Evolutionary conservation across 2,888 invertebrate genomes (phyloP), one percentile per base, ranked within the genome.

Genomic region (Onthophagus sagittarius): DNA sequence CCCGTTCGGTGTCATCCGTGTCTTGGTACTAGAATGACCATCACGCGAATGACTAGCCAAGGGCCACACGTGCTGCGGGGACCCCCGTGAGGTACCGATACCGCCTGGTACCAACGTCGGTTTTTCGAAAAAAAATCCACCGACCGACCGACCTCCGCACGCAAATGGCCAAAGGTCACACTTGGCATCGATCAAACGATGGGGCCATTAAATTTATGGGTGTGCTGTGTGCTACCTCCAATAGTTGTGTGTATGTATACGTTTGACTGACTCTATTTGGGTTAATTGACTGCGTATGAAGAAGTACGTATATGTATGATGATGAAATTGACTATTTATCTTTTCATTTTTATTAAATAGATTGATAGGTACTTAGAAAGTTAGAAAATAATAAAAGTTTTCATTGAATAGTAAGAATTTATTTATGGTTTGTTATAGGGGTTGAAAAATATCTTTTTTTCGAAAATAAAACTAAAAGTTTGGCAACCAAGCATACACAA

Each of bases 141-240:
- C 39, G 39, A 53, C 39, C 39, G 39, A 53, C 39, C 7, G 39
- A 53, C 39, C 39, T 53, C 39, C 39, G 82, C 84, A 85, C 85
- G 84, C 83, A 80, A 83, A 82, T 85, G 81, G 84, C 84, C 85
- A 85, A 81, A 83, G 85, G 85, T 85, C 85, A 85, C 84, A 82
- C 79, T 80, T 77, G 39, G 71, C 81, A 85, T 85, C 82, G 85
- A 85, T 80, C 84, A 84, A 84, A 84, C 84, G 39, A 53, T 53
- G 39, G 39, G 39, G 5, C 39, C 39, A 53, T 53, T 53, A 53
- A 53, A 11, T 53, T 53, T 53, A 53, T 53, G 39, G 39, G 39
- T 53, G 39, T 53, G 39, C 39, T 53, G 39, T 23, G 23, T 53
- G 39, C 39, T 53, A 53, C 39, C 39, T 53, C 39, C 39, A 11